Evolutionary conservation across 2,113 vertebrate genomes (phyloP).

Genomic region (Tiliqua scincoides): DNA sequence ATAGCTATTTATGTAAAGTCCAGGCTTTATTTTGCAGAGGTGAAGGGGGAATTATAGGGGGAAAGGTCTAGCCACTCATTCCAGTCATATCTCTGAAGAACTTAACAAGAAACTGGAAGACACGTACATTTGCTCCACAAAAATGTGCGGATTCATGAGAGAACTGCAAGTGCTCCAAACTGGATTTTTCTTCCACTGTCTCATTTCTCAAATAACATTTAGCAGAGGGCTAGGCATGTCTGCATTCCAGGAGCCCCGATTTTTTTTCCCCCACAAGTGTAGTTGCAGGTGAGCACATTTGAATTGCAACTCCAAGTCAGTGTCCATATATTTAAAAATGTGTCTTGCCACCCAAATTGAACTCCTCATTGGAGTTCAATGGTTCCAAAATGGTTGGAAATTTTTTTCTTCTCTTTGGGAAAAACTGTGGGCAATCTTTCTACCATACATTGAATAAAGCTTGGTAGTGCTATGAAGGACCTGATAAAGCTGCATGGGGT

Average conservation of each 20-base stretch:
- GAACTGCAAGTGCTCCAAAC: not conserved
- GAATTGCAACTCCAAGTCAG: not conserved
- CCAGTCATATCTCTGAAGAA: conserved; percentile 25
- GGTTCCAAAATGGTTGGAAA: not conserved
- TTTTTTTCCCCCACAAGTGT: not conserved
- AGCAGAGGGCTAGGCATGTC: not conserved
- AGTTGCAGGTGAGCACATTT: not conserved
- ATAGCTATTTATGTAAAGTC: conserved; percentile 60
- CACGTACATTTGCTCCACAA: conserved; percentile 6
- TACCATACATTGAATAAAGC: not conserved
- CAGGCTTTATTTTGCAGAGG: conserved; percentile 45
- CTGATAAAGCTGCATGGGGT: not conserved
- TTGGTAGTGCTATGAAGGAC: not conserved
- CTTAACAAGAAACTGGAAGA: not conserved
- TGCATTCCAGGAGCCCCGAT: not conserved
- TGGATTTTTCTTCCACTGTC: not conserved
- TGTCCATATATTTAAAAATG: not conserved
- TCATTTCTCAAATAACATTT: not conserved
- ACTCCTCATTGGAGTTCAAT: no score
- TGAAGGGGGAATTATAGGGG: conserved; percentile 4
- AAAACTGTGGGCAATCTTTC: not conserved
- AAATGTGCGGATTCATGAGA: not conserved
- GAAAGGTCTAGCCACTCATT: conserved; percentile 37
- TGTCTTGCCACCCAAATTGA: not conserved
- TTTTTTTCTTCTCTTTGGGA: not conserved